A percentile compares a stretch with the other conserved stretches of the same genome.
Evolutionary conservation across 2,113 vertebrate species (phyloP).

Genomic region (Laterallus jamaicensis): DNA sequence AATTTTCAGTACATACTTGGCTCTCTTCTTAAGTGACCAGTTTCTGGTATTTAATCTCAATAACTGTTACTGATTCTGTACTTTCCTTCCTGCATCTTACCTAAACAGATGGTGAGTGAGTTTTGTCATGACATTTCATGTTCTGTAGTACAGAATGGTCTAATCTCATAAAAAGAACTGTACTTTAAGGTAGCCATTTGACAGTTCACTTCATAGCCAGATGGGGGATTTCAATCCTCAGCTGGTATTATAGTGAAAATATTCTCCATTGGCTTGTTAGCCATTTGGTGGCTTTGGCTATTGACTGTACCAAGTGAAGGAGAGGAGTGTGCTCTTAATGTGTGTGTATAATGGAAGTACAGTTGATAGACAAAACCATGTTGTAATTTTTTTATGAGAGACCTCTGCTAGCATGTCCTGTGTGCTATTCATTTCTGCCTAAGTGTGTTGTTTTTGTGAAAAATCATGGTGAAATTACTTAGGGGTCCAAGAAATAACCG

Average conservation of each 20-base stretch:
- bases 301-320: constrained; percentile 62
- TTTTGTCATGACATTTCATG: constrained; percentile 67
- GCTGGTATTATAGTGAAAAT: not conserved
- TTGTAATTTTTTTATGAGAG: constrained; percentile 76
- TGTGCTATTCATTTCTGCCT: constrained; percentile 64
- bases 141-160: constrained; percentile 63
- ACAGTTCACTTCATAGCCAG: constrained; percentile 9
- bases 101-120: constrained; percentile 87
- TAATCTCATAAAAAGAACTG: constrained; percentile 80
- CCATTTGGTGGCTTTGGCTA: constrained; percentile 53
- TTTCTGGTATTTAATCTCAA: constrained; percentile 23
- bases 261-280: constrained; percentile 10
- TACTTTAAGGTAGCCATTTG: constrained; percentile 42
- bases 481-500: constrained; percentile 34
- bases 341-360: constrained; percentile 2
- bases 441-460: constrained; percentile 49
- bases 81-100: constrained; percentile 79
- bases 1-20: not conserved
- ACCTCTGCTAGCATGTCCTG: constrained; percentile 76
- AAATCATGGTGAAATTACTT: constrained; percentile 1
- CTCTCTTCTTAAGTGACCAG: not conserved
- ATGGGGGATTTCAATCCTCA: constrained; percentile 15
- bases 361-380: constrained; percentile 58
- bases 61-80: constrained; percentile 67
- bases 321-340: not conserved